Conservation (phyloP, 2,888 invertebrate species). For the Globia sparganii region DNA sequence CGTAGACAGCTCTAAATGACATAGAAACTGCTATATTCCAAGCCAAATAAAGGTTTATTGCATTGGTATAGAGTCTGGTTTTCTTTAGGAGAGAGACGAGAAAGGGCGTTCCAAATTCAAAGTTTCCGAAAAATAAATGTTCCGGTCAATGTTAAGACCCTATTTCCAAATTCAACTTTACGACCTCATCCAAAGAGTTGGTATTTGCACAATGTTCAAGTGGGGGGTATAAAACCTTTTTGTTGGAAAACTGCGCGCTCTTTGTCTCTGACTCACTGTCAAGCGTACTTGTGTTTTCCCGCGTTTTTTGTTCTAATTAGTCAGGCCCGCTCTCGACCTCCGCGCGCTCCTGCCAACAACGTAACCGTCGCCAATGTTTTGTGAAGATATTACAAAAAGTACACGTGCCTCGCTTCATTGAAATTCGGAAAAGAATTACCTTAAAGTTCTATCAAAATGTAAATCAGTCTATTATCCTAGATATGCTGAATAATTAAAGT, state of each 20-base stretch:
- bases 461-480: conserved; percentile 24
- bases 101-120: conserved; percentile 70
- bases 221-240: conserved; percentile 80
- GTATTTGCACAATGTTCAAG: conserved; percentile 61
- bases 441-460: conserved; percentile 24
- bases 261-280: conserved; percentile 90
- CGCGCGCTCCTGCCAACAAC: conserved; percentile 69
- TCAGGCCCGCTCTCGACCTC: conserved; percentile 85
- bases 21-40: conserved; percentile 50
- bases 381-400: conserved; percentile 65
- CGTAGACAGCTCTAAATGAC: conserved; percentile 67
- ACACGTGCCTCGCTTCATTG: conserved; percentile 49
- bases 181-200: conserved; percentile 64
- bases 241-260: conserved; percentile 79
- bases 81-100: conserved; percentile 45
- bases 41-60: conserved; percentile 55
- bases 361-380: conserved; percentile 73
- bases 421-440: conserved; percentile 44
- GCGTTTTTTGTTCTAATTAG: conserved; percentile 91
- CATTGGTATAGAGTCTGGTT: conserved; percentile 59
- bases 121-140: conserved; percentile 80
- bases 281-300: conserved; percentile 90
- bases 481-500: conserved; percentile 2
- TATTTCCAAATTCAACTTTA: conserved; percentile 75
- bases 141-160: conserved; percentile 75